Percentiles rank a stretch among this genome's conserved stretches.
Evolutionary conservation across 2,888 invertebrate species (phyloP).

Genomic region (Lacanobia wlatinum): DNA sequence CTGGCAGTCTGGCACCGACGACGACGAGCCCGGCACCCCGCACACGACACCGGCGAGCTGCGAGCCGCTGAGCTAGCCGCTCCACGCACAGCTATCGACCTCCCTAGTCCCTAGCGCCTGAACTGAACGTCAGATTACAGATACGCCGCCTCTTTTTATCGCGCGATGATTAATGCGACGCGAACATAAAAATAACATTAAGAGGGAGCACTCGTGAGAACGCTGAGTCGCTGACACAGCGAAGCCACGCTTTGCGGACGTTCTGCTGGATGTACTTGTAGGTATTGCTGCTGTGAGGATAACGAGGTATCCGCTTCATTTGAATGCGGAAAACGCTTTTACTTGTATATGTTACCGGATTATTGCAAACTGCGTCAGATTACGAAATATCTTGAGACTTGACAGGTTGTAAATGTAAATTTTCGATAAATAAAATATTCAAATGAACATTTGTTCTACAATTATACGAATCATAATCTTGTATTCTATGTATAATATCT

Average conservation of each 20-base stretch:
- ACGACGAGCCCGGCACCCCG: no score
- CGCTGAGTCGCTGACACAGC: no score
- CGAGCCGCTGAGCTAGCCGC: neutral
- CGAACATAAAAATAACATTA: constrained; percentile 1
- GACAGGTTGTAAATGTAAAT: no score
- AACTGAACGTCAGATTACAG: constrained; percentile 18
- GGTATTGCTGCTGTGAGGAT: neutral
- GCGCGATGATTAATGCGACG: constrained; percentile 22
- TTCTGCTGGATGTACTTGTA: neutral
- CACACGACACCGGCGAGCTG: neutral
- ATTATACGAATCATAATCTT: no score
- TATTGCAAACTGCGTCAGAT: no score
- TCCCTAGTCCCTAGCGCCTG: neutral
- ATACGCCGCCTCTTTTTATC: neutral
- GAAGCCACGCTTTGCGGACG: neutral
- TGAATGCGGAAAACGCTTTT: neutral
- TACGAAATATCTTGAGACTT: no score
- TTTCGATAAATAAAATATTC: no score
- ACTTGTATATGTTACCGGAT: no score
- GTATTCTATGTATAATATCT: no score
- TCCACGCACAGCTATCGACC: neutral
- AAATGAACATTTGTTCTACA: no score
- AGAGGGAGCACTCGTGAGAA: neutral
- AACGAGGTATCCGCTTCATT: neutral
- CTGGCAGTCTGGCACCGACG: constrained; percentile 8